Base-by-base conservation (phyloP, 2,113 vertebrate genomes). In the Fulmarus glacialis region DNA sequence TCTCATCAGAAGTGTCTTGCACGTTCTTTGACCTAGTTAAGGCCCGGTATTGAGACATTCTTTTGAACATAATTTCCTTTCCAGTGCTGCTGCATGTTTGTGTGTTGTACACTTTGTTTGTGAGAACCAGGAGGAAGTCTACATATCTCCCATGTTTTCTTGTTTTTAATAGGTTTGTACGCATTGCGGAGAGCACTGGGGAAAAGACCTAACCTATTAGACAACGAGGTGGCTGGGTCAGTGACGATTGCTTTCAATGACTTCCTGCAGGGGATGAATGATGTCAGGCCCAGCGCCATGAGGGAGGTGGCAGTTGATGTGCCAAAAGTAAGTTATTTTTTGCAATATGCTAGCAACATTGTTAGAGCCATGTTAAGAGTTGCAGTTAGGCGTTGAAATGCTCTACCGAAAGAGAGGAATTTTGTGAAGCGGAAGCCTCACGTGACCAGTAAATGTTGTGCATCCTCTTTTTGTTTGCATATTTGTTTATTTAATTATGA, bases 261-360 rank as follows among this genome's bases (percentile, higher is more conserved):
- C 98, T 99, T 99, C 90, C 98, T 98, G 94, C 98, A 99, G 98
- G 99, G 98, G 53, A 98, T 99, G 99, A 98, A 98, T 27, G 98
- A 98, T 30, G 98, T 99, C 96, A 99, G 99, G 96, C 99, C 99
- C 95, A 99, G 99, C 12, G 99, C 99, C 89, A 99, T 99, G 99
- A 99, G 99, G 96, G 99, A 99, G 94, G 99, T 99, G 68, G 99
- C 99, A 56, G 97, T 99, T 14, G 99, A 99, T 78, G 99, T 99
- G 58, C 99, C 99, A 77, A 99, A 99, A 98, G 99, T 99, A 97
- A 98, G 98, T 98, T 67, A 52, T 96, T 83, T 80, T 77, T 67
- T 88, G 70, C 43, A 75, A 3, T 38, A 26, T 4, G 16, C 18
- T 47, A 63, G 52, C 59, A 62, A 81, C 82, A 29, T 95, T 93